These are phyloP conservation scores for Patagioenas fasciata DNA, from an alignment of 2,113 vertebrate species.

Conservation along the genomic window DNA sequence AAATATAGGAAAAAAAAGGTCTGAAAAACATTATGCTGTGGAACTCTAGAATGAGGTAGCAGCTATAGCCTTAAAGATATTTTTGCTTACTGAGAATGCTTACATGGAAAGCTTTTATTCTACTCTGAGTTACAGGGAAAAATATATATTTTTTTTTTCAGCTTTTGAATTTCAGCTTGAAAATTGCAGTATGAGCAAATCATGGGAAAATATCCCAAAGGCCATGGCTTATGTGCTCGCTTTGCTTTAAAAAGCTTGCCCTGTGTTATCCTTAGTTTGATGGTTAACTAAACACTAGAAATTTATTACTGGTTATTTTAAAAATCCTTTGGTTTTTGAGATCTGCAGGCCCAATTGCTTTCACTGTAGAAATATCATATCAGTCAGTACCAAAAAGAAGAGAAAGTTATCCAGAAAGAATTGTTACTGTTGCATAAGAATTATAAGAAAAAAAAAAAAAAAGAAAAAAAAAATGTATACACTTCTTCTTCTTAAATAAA, in stretches of 20 bases:
- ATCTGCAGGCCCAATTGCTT: not conserved
- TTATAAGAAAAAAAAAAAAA: not conserved
- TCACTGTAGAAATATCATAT: not conserved
- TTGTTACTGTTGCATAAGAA: not conserved
- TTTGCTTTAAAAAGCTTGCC: slow-evolving; percentile 26
- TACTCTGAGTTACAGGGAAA: slow-evolving; percentile 43
- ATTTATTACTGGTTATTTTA: slow-evolving; percentile 18
- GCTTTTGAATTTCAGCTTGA: slow-evolving; percentile 52
- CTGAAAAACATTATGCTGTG: not conserved
- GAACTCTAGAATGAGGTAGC: not conserved
- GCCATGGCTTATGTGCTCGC: not conserved
- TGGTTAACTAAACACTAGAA: slow-evolving; percentile 42
- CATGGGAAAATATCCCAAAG: slow-evolving; percentile 37
- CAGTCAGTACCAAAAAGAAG: not conserved
- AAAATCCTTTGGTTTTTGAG: slow-evolving; percentile 7
- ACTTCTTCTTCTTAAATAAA: not conserved
- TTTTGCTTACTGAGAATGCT: slow-evolving; percentile 21
- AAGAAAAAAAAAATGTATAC: not conserved
- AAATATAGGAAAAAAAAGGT: slow-evolving; percentile 18
- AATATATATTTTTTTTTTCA: slow-evolving; percentile 41
- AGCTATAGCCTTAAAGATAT: slow-evolving; percentile 3
- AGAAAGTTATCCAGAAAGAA: not conserved
- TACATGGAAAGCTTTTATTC: slow-evolving; percentile 32
- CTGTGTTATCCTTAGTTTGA: slow-evolving; percentile 37
- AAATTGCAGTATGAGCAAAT: slow-evolving; percentile 51